Evolutionary conservation across 2,797 vertebrate species (phyloP).

Genomic region (Buphagus erythrorhynchus): DNA sequence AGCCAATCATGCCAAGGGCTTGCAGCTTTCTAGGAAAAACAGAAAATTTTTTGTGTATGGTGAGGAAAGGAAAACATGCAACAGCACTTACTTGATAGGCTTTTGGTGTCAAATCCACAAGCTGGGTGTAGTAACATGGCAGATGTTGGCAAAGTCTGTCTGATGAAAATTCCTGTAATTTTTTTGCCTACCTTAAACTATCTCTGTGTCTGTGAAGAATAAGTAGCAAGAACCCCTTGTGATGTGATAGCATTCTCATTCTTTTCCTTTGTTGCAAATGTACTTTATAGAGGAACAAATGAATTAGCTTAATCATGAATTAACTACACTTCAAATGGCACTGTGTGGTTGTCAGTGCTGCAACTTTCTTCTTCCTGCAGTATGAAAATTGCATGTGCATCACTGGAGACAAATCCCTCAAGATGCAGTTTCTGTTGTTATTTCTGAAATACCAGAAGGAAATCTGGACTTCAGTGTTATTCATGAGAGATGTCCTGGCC

Average conservation of each 20-base stretch:
- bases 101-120: neutral
- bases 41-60: neutral
- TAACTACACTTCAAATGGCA: neutral
- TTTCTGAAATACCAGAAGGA: neutral
- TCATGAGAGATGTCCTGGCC: neutral
- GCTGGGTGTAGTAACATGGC: neutral
- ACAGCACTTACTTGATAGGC: neutral
- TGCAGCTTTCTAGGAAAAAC: neutral
- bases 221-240: neutral
- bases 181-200: neutral
- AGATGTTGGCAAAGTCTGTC: neutral
- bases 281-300: neutral
- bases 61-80: neutral
- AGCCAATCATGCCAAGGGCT: neutral
- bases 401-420: neutral
- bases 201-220: neutral
- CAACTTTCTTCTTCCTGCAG: neutral
- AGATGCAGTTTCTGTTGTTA: neutral
- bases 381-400: neutral
- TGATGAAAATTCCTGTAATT: neutral
- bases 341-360: neutral
- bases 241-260: neutral
- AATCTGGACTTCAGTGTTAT: neutral
- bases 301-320: neutral
- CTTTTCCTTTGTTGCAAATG: neutral